These are phyloP conservation scores for Siniperca scherzeri DNA, from an alignment of 2,797 vertebrate genomes.

Conservation along the genomic window DNA sequence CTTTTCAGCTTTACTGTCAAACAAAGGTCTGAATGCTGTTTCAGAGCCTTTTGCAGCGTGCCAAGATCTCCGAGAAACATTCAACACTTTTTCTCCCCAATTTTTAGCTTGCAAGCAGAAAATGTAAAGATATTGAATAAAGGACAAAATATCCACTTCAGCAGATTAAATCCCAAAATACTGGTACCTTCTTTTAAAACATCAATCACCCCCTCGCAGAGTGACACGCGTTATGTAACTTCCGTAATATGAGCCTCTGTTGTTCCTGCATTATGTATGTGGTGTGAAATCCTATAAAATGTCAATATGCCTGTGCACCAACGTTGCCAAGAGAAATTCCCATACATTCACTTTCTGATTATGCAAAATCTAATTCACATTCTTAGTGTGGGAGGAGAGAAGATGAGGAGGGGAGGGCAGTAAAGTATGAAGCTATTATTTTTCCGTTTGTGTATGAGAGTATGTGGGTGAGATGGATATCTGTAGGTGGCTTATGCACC, in stretches of 20 bases:
- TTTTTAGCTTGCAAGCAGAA: constrained; percentile 17
- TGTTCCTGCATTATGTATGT: constrained; percentile 58
- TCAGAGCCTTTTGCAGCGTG: constrained; percentile 45
- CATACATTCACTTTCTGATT: constrained; percentile 66
- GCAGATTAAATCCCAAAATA: constrained; percentile 70
- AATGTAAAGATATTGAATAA: constrained; percentile 50
- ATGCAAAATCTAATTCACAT: constrained; percentile 75
- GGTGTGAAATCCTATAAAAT: constrained; percentile 75
- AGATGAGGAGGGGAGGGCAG: constrained; percentile 53
- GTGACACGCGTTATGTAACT: constrained; percentile 52
- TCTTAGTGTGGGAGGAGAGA: constrained; percentile 64
- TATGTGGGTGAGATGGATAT: constrained; percentile 70
- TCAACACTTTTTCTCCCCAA: constrained; percentile 10
- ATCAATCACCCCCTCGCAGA: constrained; percentile 35
- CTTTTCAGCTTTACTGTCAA: constrained; percentile 13
- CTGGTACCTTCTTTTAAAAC: constrained; percentile 48
- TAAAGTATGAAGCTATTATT: constrained; percentile 68
- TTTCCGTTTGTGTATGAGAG: constrained; percentile 63
- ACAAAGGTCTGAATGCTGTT: constrained; percentile 46
- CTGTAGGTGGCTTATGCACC: constrained; percentile 64
- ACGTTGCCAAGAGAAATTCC: constrained; percentile 65
- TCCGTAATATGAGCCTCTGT: constrained; percentile 40
- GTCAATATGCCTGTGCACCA: constrained; percentile 56
- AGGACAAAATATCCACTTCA: constrained; percentile 50
- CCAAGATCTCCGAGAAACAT: constrained; percentile 50